phyloP scores from a whole-genome alignment of 2,113 vertebrate species.

The Paramormyrops kingsleyae region DNA sequence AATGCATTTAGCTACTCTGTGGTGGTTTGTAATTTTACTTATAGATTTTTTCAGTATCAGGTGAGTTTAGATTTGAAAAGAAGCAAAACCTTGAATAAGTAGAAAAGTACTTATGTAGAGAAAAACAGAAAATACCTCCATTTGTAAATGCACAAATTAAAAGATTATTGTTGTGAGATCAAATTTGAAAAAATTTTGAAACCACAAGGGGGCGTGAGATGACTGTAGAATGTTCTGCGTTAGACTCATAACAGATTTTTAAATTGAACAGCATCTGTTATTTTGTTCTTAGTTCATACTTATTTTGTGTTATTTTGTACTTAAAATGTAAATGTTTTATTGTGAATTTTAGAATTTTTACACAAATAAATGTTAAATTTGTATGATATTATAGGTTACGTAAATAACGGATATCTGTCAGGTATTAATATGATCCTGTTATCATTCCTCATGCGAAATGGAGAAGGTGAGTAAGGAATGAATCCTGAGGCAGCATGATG shows the following conservation, averaged over 20 bases:
- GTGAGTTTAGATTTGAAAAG: background rate
- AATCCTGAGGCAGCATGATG: background rate
- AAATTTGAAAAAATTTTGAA: background rate
- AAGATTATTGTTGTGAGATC: background rate
- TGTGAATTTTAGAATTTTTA: background rate
- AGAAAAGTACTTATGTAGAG: background rate
- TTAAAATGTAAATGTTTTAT: background rate
- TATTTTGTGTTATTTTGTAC: no score
- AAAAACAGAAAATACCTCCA: background rate
- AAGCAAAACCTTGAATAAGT: background rate
- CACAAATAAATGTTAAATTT: background rate
- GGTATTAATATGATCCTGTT: background rate
- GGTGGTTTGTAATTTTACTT: background rate
- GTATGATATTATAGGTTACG: background rate
- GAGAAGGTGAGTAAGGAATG: background rate
- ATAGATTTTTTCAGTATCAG: background rate
- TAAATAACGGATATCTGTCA: background rate
- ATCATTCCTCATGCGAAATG: background rate
- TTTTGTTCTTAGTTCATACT: background rate
- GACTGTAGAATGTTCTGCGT: background rate
- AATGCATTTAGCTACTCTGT: background rate
- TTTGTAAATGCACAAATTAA: background rate
- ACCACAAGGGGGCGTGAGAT: slow-evolving; percentile 2
- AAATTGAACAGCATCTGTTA: background rate
- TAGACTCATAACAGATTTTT: background rate